A percentile compares a stretch with the other conserved stretches of the same genome.
phyloP scores from a whole-genome alignment of 1,140 invertebrate genomes.

The Formica selysi region DNA sequence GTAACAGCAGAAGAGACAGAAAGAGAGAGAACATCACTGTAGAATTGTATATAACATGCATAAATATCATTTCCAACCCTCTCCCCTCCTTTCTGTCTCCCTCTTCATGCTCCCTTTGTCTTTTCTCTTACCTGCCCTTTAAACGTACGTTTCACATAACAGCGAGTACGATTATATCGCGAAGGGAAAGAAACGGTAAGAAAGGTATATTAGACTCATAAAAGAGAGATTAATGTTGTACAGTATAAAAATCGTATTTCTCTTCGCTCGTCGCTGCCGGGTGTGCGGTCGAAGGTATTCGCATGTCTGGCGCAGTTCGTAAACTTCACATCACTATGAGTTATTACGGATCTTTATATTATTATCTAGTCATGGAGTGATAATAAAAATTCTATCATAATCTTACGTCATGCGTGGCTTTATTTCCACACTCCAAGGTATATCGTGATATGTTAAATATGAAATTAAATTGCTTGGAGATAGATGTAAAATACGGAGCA shows the following conservation, averaged over 20 bases:
- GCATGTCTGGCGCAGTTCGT: slow-evolving; percentile 74
- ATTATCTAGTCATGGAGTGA: slow-evolving; percentile 85
- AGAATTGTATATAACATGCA: slow-evolving; percentile 73
- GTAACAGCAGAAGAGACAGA: slow-evolving; percentile 26
- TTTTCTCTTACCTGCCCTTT: too few species aligned
- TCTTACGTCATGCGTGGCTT: slow-evolving; percentile 67
- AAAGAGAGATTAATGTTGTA: slow-evolving; percentile 72
- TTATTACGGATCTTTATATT: slow-evolving; percentile 85
- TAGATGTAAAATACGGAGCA: not conserved
- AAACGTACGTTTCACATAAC: slow-evolving; percentile 37
- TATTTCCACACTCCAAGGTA: slow-evolving; percentile 3
- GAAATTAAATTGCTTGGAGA: not conserved
- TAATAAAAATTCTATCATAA: slow-evolving; percentile 85
- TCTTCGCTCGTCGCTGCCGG: slow-evolving; percentile 59
- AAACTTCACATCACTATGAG: slow-evolving; percentile 78
- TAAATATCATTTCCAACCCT: slow-evolving; percentile 49
- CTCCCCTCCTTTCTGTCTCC: not conserved
- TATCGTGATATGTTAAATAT: not conserved
- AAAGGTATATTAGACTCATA: slow-evolving; percentile 64
- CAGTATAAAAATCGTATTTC: slow-evolving; percentile 69
- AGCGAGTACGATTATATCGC: slow-evolving; percentile 51
- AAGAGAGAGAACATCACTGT: slow-evolving; percentile 64
- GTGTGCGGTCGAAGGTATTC: slow-evolving; percentile 63
- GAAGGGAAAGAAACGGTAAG: slow-evolving; percentile 45
- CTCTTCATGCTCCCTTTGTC: not conserved